Conservation (phyloP, 2,888 invertebrate species). For the Acanthacorydalis orientalis region DNA sequence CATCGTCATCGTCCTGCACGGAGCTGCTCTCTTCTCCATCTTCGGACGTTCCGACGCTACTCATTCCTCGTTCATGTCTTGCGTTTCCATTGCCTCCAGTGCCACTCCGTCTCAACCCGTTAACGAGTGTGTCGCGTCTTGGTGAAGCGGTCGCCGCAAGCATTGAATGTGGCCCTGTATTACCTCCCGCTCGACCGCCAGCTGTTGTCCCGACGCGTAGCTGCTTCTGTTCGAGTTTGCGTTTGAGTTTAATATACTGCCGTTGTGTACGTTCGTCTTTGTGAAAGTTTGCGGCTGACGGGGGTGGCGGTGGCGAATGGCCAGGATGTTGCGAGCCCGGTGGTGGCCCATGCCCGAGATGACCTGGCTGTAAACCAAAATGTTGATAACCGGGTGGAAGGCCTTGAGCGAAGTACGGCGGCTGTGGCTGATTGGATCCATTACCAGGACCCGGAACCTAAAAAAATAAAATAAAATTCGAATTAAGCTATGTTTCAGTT, state of each 20-base stretch:
- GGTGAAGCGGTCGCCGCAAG: constrained; percentile 35
- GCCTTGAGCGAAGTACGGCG: constrained; percentile 42
- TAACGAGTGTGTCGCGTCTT: constrained; percentile 34
- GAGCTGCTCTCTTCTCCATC: constrained; percentile 63
- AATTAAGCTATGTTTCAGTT: too few species aligned
- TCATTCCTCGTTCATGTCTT: constrained; percentile 31
- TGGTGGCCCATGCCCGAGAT: constrained; percentile 32
- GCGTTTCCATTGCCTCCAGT: constrained; percentile 12
- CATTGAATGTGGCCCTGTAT: constrained; percentile 19
- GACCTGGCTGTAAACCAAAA: constrained; percentile 37
- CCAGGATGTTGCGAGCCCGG: constrained; percentile 46
- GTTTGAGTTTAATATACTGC: constrained; percentile 59
- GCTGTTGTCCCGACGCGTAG: constrained; percentile 26
- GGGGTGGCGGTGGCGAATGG: constrained; percentile 48
- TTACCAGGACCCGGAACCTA: constrained; percentile 55
- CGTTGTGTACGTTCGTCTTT: constrained; percentile 66
- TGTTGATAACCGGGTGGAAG: constrained; percentile 34
- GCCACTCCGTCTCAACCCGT: constrained; percentile 28
- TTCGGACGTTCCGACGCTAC: constrained; percentile 53
- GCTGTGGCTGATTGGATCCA: constrained; percentile 50
- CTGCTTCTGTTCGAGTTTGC: constrained; percentile 55
- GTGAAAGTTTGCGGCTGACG: constrained; percentile 32
- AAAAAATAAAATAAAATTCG: constrained; percentile 12
- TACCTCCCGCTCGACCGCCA: constrained; percentile 21
- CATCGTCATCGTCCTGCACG: constrained; percentile 56